Base-by-base conservation (phyloP, 2,113 vertebrate species). In the Setophaga kirtlandii region DNA sequence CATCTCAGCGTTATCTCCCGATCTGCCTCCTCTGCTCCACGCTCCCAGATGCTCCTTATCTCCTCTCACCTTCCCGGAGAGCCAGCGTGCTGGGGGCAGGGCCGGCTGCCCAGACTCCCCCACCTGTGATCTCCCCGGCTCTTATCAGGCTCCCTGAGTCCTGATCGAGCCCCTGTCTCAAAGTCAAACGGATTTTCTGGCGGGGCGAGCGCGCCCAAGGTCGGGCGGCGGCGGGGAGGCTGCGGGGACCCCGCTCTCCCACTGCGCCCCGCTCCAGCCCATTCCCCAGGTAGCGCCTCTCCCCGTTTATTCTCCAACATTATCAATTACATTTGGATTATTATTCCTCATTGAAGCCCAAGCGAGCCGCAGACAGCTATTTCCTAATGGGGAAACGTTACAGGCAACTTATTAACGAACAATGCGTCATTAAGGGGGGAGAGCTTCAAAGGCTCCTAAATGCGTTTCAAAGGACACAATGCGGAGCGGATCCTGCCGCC, bases 351-450 rank as follows among this genome's bases (percentile, higher is more conserved):
- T 60, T 90, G 83, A 69, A 93, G 93, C 80, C 93, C 37, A 35
- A 92, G 91, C 5, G 83, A 95, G 95, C 65, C 9, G 50, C 83
- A 90, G 96, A 65, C 90, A 88, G 96, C 91, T 83, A 53, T 91
- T 96, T 96, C 95, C 97, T 97, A 92, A 95, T 94, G 91, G 96
- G 85, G 95, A 82, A 95, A 67, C 76, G 90, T 96, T 94, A 86
- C 88, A 33, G 96, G 95, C 93, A n/a, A 91, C 91, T 96, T 96
- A 93, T 97, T 97, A 97, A 82, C 2, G 88, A 97, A 96, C 96
- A 97, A 96, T 97, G 90, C 77, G 11, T 95, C 96, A 93, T 97
- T 97, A 97, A 96, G 69, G 89, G 93, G 95, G 88, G 90, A 96
- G 91, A 95, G 94, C 96, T 96, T 97, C 97, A 97, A 96, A 96